These are phyloP conservation scores for Dryocosmus kuriphilus DNA, from an alignment of 2,888 invertebrate genomes.

Conservation along the genomic window DNA sequence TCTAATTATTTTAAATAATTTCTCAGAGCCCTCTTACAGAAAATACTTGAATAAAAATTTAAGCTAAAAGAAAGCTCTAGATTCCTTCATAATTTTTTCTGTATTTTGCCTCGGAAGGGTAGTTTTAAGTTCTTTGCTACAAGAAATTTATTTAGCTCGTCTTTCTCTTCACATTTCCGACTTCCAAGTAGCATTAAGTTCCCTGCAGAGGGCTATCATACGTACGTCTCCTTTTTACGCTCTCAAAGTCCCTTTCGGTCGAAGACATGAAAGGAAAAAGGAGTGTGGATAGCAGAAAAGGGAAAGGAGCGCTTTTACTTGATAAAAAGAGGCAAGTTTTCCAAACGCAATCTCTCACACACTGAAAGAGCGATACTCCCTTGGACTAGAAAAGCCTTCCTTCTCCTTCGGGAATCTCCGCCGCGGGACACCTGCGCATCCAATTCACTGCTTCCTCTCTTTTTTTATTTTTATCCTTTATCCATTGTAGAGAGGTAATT, in stretches of 20 bases:
- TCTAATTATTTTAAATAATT: no score
- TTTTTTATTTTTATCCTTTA: conserved; percentile 17
- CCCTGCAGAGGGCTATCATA: conserved; percentile 14
- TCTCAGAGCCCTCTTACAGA: no score
- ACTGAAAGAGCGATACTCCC: conserved; percentile 61
- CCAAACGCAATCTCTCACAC: conserved; percentile 63
- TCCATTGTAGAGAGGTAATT: conserved; percentile 22
- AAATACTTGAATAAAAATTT: no score
- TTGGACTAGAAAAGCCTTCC: conserved; percentile 62
- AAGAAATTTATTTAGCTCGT: conserved; percentile 25
- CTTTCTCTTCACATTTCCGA: conserved; percentile 25
- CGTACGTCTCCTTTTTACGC: neutral
- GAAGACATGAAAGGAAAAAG: conserved; percentile 28
- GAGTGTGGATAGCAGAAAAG: conserved; percentile 6
- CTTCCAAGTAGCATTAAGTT: conserved; percentile 5
- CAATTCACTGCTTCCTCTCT: conserved; percentile 5
- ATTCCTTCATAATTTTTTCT: no score
- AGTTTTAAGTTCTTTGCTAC: conserved; percentile 8
- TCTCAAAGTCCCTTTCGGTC: conserved; percentile 9
- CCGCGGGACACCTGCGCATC: conserved; percentile 65
- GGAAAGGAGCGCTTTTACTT: conserved; percentile 29
- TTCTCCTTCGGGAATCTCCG: conserved; percentile 61
- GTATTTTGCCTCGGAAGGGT: neutral
- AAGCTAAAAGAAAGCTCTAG: no score
- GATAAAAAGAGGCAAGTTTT: conserved; percentile 44